Conservation (phyloP, 2,113 vertebrate species). For the Chaetops frenatus region DNA sequence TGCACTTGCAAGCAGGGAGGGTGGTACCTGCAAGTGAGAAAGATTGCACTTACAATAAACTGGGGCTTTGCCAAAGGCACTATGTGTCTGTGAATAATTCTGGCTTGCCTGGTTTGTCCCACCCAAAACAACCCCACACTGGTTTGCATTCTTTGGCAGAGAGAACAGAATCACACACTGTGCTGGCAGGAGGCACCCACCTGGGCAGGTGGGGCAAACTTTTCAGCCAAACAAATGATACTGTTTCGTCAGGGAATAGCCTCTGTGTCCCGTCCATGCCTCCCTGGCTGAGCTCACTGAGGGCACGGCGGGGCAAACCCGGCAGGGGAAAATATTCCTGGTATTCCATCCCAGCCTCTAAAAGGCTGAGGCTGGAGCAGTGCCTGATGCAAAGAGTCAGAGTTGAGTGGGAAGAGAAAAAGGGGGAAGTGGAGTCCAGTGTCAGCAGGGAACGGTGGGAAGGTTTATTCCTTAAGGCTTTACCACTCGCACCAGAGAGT, state of each 20-base stretch:
- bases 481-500: neutral
- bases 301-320: neutral
- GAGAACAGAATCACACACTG: fast-evolving
- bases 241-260: neutral
- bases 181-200: neutral
- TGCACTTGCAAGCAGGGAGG: neutral
- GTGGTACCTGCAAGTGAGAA: neutral
- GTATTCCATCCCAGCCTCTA: neutral
- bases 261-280: neutral
- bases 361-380: neutral
- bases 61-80: neutral
- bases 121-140: neutral
- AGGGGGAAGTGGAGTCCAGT: neutral
- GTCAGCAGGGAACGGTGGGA: fast-evolving
- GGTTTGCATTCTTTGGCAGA: neutral
- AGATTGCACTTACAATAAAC: neutral
- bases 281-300: neutral
- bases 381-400: neutral
- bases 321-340: neutral
- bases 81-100: neutral
- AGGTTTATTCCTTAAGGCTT: neutral
- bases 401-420: neutral
- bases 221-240: neutral
- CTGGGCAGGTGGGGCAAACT: neutral
- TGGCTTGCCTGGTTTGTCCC: neutral